These are phyloP conservation scores for Taenioides sp. DNA, from an alignment of 2,797 vertebrate genomes.

Conservation along the genomic window DNA sequence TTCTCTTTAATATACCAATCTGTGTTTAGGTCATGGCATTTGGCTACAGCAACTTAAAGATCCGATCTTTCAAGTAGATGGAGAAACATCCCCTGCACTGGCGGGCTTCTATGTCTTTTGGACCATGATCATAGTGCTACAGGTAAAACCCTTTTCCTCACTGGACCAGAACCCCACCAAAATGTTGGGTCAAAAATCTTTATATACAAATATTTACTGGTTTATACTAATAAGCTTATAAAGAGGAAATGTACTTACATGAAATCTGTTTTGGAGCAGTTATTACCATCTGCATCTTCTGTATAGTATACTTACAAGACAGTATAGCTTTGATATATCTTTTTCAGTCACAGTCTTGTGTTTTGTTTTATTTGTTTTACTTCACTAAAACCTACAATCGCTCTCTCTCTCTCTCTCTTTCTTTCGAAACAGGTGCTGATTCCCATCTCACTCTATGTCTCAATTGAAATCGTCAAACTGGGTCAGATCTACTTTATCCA, in stretches of 20 bases:
- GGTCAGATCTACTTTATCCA: slow-evolving; percentile 94
- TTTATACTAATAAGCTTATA: background rate
- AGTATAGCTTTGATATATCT: background rate
- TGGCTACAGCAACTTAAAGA: slow-evolving; percentile 82
- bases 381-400: background rate
- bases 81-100: slow-evolving; percentile 71
- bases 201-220: background rate
- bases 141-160: slow-evolving; percentile 75
- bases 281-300: background rate
- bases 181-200: background rate
- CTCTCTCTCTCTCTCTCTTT: background rate
- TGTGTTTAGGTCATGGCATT: slow-evolving; percentile 83
- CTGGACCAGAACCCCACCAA: background rate
- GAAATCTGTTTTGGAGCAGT: background rate
- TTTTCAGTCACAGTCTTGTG: background rate
- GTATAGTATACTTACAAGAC: too few relatives aligned
- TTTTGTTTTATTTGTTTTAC: background rate
- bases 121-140: slow-evolving; percentile 97
- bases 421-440: slow-evolving; percentile 87
- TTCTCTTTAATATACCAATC: background rate
- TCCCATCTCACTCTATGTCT: slow-evolving; percentile 94
- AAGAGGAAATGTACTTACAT: background rate
- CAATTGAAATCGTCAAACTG: slow-evolving; percentile 95
- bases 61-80: slow-evolving; percentile 77
- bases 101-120: slow-evolving; percentile 93